These are phyloP conservation scores for Philereme transversata DNA, from an alignment of 2,888 invertebrate species.

Conservation along the genomic window DNA sequence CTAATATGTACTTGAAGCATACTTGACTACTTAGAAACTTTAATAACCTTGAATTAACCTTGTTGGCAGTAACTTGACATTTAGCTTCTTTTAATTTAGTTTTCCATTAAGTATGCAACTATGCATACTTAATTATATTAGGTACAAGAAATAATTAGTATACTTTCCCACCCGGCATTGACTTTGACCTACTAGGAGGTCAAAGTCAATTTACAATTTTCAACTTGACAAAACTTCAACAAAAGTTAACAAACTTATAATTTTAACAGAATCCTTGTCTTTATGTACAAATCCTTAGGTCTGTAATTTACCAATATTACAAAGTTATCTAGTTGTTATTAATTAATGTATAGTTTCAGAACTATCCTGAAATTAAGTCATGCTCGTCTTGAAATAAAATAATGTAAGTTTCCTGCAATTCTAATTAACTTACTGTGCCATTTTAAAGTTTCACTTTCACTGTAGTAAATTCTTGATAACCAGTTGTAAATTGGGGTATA, in stretches of 20 bases:
- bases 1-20: too few species aligned
- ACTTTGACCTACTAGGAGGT: not conserved
- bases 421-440: slow-evolving; percentile 4
- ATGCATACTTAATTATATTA: too few species aligned
- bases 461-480: too few species aligned
- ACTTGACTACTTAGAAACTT: too few species aligned
- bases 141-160: not conserved
- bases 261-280: not conserved
- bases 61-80: slow-evolving; percentile 9
- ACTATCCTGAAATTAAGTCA: not conserved
- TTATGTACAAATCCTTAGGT: not conserved
- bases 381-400: not conserved
- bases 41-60: slow-evolving; percentile 44
- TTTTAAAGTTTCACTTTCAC: not conserved
- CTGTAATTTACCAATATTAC: not conserved
- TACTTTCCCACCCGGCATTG: not conserved
- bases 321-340: not conserved
- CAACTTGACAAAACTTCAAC: not conserved
- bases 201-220: not conserved
- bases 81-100: not conserved
- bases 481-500: too few species aligned
- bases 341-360: not conserved
- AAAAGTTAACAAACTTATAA: too few species aligned
- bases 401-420: not conserved
- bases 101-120: not conserved